Evolutionary conservation across 2,113 vertebrate species (phyloP).

Genomic region (Perca fluviatilis): DNA sequence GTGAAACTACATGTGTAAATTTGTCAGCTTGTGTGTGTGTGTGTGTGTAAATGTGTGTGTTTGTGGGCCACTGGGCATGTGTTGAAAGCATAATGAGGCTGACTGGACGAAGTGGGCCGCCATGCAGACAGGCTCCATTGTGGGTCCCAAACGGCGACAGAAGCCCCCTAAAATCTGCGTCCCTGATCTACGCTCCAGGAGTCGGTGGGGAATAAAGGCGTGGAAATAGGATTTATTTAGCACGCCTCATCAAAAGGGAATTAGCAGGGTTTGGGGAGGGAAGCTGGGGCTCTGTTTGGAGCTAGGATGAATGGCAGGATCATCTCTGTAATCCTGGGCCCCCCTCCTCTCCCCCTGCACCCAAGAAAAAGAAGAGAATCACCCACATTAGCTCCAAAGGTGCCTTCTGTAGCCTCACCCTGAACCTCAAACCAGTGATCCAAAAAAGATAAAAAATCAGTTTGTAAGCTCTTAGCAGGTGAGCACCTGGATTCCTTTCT

Average conservation of each 20-base stretch:
- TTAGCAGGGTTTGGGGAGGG: conserved; percentile 87
- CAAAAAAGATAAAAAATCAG: conserved; percentile 47
- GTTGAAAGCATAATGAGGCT: conserved; percentile 80
- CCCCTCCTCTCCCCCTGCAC: conserved; percentile 59
- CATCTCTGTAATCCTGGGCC: conserved; percentile 82
- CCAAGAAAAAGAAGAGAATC: conserved; percentile 67
- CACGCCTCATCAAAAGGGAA: conserved; percentile 91
- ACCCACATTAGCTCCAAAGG: conserved; percentile 73
- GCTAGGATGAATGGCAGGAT: conserved; percentile 85
- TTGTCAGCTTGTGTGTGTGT: conserved; percentile 53
- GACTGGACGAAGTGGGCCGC: conserved; percentile 71
- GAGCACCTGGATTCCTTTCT: conserved; percentile 64
- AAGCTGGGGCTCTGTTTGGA: conserved; percentile 85
- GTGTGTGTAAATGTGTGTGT: conserved; percentile 49
- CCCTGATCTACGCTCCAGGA: conserved; percentile 91
- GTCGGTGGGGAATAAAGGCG: conserved; percentile 88
- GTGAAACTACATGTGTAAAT: conserved; percentile 62
- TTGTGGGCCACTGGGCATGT: conserved; percentile 73
- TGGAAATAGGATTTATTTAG: conserved; percentile 94
- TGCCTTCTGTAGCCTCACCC: conserved; percentile 61
- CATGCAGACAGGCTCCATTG: conserved; percentile 80
- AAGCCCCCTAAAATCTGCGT: conserved; percentile 88
- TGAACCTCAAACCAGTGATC: conserved; percentile 60
- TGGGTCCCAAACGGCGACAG: conserved; percentile 78
- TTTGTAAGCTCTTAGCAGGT: conserved; percentile 67